Evolutionary conservation across 2,888 invertebrate genomes (phyloP), one percentile per base, ranked within the genome.

Genomic region (Rhogogaster chlorosoma): DNA sequence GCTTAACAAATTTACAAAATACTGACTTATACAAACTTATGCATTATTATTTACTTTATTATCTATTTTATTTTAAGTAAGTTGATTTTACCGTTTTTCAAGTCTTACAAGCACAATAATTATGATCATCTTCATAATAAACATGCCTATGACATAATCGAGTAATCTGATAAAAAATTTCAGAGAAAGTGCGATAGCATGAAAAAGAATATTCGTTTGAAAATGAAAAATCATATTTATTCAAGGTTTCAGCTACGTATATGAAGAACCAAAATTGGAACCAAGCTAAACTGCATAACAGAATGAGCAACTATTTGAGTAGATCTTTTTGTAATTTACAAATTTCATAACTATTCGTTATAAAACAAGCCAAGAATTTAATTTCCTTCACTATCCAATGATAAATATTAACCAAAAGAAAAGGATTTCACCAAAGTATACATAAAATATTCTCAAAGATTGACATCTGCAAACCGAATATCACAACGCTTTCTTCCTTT

Each of bases 1-100:
- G 36, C 82, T 49, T n/a, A 70, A 70, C 18, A 53, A 53, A 78
- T 78, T 53, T 36, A 78, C 53, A n/a, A 78, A 77, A 78, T 78
- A 78, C 53, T 78, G 78, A 78, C 53, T 45, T 36, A 22, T 45
- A 29, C 42, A 75, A 75, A 26, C 75, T 75, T 75, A 49, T 45
- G 15, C 15, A 45, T 32, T n/a, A 22, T 9, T 53, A 77, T 77
- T 53, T 29, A 22, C 15, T 53, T 15, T 10, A 57, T 57, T 18
- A 4, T n/a, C 18, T 32, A 53, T 45, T 32, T 53, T 32, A 32
- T 26, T 49, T 36, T 53, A 49, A n/a, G 32, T n/a, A 57, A 78
- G 49, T 78, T n/a, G 15, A 78, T 57, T 78, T 15, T 53, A 75
- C 75, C 45, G 42, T 75, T 75, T 15, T 75, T 42, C 22, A 75